Conservation (phyloP, 92 coral and sea anemone species). For the Epizoanthus stellaris region DNA sequence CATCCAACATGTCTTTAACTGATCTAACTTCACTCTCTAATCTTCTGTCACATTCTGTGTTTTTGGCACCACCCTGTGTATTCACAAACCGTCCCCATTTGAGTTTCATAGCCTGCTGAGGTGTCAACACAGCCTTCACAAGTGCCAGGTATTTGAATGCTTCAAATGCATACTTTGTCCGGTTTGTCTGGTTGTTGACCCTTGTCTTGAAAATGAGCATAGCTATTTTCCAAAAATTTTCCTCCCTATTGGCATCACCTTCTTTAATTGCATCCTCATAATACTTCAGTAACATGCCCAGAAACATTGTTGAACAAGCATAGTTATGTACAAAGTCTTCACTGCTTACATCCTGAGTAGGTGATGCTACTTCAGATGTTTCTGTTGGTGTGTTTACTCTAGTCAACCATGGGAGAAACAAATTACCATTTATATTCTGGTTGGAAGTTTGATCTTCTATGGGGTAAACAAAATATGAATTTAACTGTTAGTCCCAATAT, state of each 20-base stretch:
- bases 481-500: too few relatives aligned
- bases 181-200: conserved; percentile 54
- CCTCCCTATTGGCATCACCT: conserved; percentile 58
- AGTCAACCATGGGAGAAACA: too few relatives aligned
- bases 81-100: conserved; percentile 59
- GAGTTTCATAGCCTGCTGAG: conserved; percentile 41
- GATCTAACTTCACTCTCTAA: conserved; percentile 52
- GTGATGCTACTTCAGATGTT: too few relatives aligned
- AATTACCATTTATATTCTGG: too few relatives aligned
- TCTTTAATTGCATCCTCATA: conserved; percentile 54
- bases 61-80: conserved; percentile 43
- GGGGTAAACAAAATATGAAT: too few relatives aligned
- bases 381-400: too few relatives aligned
- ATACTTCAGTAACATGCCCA: conserved; percentile 54
- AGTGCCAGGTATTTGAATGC: conserved; percentile 56
- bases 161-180: conserved; percentile 66
- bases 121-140: conserved; percentile 45
- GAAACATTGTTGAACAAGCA: conserved; percentile 57
- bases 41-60: conserved; percentile 59
- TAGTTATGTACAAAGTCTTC: conserved; percentile 51
- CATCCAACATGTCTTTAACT: conserved; percentile 30
- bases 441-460: conserved; percentile 16
- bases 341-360: too few relatives aligned
- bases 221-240: conserved; percentile 44
- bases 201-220: conserved; percentile 59